Conservation (phyloP, 2,888 invertebrate species). For the Drosophila setosimentum region DNA sequence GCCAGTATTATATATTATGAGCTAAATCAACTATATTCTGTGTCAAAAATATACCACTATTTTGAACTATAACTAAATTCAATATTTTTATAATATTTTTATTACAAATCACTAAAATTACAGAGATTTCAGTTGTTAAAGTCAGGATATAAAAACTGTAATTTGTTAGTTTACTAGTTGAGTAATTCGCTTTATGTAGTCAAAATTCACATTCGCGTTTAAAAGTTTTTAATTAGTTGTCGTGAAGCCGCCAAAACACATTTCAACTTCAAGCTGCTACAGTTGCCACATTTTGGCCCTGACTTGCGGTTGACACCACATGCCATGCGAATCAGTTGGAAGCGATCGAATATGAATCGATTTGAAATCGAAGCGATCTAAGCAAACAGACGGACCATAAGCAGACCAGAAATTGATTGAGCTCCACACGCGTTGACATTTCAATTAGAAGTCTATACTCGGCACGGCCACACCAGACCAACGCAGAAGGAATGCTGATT, state of each 20-base stretch:
- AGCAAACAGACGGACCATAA: slow-evolving; percentile 47
- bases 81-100: background rate
- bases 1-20: background rate
- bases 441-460: slow-evolving; percentile 69
- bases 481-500: slow-evolving; percentile 57
- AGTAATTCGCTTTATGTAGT: slow-evolving; percentile 1
- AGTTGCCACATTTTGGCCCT: slow-evolving; percentile 61
- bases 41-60: background rate
- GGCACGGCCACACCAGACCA: slow-evolving; percentile 12
- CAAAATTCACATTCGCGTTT: slow-evolving; percentile 11
- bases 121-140: background rate
- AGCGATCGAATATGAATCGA: slow-evolving; percentile 43
- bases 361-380: slow-evolving; percentile 58
- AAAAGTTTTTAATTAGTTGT: slow-evolving; percentile 57
- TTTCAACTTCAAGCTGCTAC: slow-evolving; percentile 56
- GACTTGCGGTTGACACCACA: slow-evolving; percentile 70
- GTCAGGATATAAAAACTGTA: slow-evolving; percentile 36
- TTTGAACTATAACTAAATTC: background rate
- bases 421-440: slow-evolving; percentile 76
- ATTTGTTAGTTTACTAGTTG: slow-evolving; percentile 6
- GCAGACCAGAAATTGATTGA: slow-evolving; percentile 70
- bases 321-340: slow-evolving; percentile 67
- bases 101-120: background rate
- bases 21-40: background rate
- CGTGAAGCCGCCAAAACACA: slow-evolving; percentile 49